Evolutionary conservation across 2,888 invertebrate genomes (phyloP).

Genomic region (Phasia obesa): DNA sequence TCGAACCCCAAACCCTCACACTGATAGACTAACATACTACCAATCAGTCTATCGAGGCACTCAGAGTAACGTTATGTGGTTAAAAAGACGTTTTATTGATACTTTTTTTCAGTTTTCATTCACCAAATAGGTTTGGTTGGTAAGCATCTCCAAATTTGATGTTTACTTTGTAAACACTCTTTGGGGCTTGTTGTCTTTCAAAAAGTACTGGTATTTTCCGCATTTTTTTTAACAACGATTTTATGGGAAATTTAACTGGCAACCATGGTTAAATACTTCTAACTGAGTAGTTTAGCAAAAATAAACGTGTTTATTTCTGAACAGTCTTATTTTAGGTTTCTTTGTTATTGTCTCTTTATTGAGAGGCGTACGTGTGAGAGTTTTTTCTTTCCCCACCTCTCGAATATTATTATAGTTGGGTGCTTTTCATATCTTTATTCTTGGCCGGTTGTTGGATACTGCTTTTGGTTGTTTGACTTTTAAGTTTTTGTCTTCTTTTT

Average conservation of each 20-base stretch:
- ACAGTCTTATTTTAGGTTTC: neutral
- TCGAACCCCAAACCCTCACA: too few species aligned
- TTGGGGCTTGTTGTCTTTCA: too few species aligned
- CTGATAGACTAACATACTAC: too few species aligned
- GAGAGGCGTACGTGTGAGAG: slow-evolving; percentile 64
- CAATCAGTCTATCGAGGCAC: too few species aligned
- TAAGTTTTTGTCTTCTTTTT: slow-evolving; percentile 9
- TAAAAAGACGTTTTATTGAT: too few species aligned
- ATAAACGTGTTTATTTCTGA: slow-evolving; percentile 37
- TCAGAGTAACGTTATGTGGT: too few species aligned
- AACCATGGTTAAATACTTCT: slow-evolving; percentile 1
- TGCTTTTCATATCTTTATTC: slow-evolving; percentile 52
- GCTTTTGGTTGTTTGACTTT: slow-evolving; percentile 47
- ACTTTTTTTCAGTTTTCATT: too few species aligned
- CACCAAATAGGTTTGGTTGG: too few species aligned
- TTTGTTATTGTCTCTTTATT: slow-evolving; percentile 29
- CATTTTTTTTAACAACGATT: neutral
- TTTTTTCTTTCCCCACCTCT: slow-evolving; percentile 40
- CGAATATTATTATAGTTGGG: slow-evolving; percentile 14
- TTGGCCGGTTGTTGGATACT: slow-evolving; percentile 41
- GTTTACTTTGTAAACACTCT: too few species aligned
- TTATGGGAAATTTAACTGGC: slow-evolving; percentile 1
- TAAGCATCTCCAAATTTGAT: too few species aligned
- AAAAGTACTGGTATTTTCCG: too few species aligned
- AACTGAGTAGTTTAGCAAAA: slow-evolving; percentile 31